A percentile compares a stretch with the other conserved stretches of the same genome.
Evolutionary conservation across 2,797 vertebrate genomes (phyloP).

Genomic region (Falco naumanni): DNA sequence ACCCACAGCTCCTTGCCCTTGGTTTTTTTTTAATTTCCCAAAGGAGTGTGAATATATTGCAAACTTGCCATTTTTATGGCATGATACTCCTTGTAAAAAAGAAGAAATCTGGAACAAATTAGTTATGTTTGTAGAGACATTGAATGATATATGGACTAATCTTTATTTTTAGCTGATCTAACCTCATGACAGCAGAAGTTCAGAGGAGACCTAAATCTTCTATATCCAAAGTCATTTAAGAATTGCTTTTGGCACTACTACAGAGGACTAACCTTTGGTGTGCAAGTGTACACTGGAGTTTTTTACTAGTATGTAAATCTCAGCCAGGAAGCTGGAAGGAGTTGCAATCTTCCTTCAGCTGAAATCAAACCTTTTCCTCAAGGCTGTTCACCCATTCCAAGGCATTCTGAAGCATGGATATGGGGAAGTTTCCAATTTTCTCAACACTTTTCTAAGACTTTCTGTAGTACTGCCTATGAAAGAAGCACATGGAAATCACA

Average conservation of each 20-base stretch:
- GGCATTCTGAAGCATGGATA: background rate
- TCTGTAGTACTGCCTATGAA: background rate
- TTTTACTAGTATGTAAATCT: slow-evolving; percentile 45
- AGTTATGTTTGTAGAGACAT: background rate
- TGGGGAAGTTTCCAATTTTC: slow-evolving; percentile 9
- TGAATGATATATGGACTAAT: background rate
- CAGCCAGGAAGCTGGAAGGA: background rate
- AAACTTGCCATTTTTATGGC: background rate
- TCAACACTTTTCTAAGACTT: background rate
- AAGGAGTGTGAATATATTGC: background rate
- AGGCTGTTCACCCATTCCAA: slow-evolving; percentile 12
- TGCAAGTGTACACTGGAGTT: background rate
- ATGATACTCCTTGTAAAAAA: background rate
- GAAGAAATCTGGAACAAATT: background rate
- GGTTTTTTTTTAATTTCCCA: background rate
- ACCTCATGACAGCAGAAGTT: background rate
- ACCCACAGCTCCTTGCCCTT: background rate
- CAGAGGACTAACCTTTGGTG: slow-evolving; percentile 32
- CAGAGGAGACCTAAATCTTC: background rate
- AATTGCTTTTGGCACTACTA: slow-evolving; percentile 32
- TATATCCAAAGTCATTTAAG: background rate
- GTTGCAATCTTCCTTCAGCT: background rate
- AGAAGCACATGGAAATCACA: slow-evolving; percentile 22
- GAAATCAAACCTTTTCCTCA: slow-evolving; percentile 52
- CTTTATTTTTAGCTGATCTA: background rate